Evolutionary conservation across 2,888 invertebrate genomes (phyloP).

Genomic region (Petrolisthes manimaculis): DNA sequence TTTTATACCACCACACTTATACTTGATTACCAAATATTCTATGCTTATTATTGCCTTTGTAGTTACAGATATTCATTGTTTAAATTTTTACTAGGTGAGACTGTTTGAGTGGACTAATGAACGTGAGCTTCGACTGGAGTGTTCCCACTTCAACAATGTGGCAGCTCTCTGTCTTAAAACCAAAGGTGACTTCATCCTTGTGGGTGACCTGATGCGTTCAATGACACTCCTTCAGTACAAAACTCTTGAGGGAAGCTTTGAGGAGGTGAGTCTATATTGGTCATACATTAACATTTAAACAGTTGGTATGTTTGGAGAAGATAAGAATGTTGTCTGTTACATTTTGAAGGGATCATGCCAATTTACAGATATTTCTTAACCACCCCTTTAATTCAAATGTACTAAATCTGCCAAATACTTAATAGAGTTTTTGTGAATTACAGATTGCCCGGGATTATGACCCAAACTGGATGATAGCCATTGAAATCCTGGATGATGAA

Average conservation of each 20-base stretch:
- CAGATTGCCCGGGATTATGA: constrained; percentile 92
- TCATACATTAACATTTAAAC: too few relatives aligned
- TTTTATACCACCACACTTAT: too few relatives aligned
- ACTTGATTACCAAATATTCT: too few relatives aligned
- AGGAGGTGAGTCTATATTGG: constrained; percentile 75
- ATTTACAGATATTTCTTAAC: too few relatives aligned
- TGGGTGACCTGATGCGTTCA: constrained; percentile 97
- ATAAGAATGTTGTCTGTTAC: too few relatives aligned
- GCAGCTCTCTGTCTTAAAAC: constrained; percentile 93
- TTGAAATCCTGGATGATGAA: constrained; percentile 97
- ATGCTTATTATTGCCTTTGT: too few relatives aligned
- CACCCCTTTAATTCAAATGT: too few relatives aligned
- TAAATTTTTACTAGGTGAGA: constrained; percentile 76
- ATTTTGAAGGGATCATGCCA: too few relatives aligned
- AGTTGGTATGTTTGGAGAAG: too few relatives aligned
- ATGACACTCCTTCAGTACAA: constrained; percentile 95
- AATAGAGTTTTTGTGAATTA: constrained; percentile 5
- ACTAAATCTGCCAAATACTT: too few relatives aligned
- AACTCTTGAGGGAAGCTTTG: constrained; percentile 96
- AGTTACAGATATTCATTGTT: too few relatives aligned
- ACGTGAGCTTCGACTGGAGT: constrained; percentile 93
- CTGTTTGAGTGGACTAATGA: constrained; percentile 98
- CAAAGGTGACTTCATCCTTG: constrained; percentile 96
- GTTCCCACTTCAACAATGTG: constrained; percentile 97
- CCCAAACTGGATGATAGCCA: constrained; percentile 98